Evolutionary conservation across 2,113 vertebrate species (phyloP).

Genomic region (Danionella cerebrum): DNA sequence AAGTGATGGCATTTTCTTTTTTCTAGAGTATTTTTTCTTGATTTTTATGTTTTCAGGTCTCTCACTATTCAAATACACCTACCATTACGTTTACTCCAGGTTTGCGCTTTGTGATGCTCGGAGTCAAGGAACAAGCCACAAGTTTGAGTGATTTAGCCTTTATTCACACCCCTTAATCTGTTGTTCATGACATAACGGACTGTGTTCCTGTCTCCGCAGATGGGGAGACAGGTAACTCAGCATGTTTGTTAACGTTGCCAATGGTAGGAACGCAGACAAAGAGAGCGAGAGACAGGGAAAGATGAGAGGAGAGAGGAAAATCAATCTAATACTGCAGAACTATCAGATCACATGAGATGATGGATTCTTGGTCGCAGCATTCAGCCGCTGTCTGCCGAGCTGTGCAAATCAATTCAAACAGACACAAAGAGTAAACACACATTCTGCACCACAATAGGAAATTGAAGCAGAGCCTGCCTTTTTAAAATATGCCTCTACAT

Average conservation of each 20-base stretch:
- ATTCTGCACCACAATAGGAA: slow-evolving; percentile 70
- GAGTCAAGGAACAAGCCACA: neutral
- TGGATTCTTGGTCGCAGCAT: slow-evolving; percentile 81
- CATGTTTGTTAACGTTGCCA: slow-evolving; percentile 85
- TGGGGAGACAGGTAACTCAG: slow-evolving; percentile 66
- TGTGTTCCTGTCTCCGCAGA: slow-evolving; percentile 49
- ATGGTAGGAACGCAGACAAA: slow-evolving; percentile 53
- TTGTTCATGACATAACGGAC: slow-evolving; percentile 49
- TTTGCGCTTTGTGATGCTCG: neutral
- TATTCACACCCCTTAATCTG: slow-evolving; percentile 1
- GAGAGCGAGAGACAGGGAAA: slow-evolving; percentile 29
- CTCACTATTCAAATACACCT: too few species aligned
- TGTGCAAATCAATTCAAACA: slow-evolving; percentile 80
- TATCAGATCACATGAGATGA: slow-evolving; percentile 96
- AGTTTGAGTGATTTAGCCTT: neutral
- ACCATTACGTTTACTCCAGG: neutral
- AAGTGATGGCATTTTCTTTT: too few species aligned
- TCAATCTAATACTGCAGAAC: slow-evolving; percentile 89
- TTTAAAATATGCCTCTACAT: slow-evolving; percentile 73
- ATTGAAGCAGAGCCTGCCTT: slow-evolving; percentile 67
- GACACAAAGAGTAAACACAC: slow-evolving; percentile 78
- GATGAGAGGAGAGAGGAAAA: slow-evolving; percentile 56
- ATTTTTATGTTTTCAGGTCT: too few species aligned
- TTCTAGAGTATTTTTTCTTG: too few species aligned
- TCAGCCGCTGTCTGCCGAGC: slow-evolving; percentile 79